phyloP scores from a whole-genome alignment of 2,888 invertebrate species.

The Xiphydria camelus region DNA sequence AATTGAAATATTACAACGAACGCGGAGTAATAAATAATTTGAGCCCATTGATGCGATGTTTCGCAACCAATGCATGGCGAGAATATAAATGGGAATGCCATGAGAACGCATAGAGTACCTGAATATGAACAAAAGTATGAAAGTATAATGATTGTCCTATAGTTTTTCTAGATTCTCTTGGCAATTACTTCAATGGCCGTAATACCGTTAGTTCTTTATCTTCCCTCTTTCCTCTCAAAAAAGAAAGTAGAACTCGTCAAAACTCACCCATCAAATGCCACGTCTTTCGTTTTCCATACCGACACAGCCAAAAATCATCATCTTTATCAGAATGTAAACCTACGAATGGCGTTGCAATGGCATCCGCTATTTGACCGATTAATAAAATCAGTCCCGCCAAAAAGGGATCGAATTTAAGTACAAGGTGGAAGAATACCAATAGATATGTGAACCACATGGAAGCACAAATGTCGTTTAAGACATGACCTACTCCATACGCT shows the following conservation, averaged over 20 bases:
- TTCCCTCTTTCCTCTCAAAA: too few relatives aligned
- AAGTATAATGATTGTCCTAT: background rate
- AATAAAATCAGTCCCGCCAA: conserved; percentile 69
- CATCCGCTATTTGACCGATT: conserved; percentile 85
- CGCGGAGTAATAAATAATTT: conserved; percentile 74
- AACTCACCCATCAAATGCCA: conserved; percentile 86
- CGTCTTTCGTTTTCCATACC: conserved; percentile 80
- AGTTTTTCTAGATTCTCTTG: too few relatives aligned
- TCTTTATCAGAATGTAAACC: conserved; percentile 81
- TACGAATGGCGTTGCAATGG: conserved; percentile 83
- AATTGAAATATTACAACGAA: conserved; percentile 87
- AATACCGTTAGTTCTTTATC: too few relatives aligned
- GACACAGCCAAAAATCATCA: conserved; percentile 67
- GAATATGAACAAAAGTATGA: conserved; percentile 38
- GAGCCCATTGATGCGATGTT: conserved; percentile 67
- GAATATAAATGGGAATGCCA: conserved; percentile 88
- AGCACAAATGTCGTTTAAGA: conserved; percentile 89
- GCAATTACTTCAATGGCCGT: too few relatives aligned
- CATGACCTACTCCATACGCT: conserved; percentile 80
- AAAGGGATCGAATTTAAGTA: conserved; percentile 58
- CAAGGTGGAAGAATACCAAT: conserved; percentile 76
- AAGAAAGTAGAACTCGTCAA: conserved; percentile 2
- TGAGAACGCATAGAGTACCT: conserved; percentile 76
- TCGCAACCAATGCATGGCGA: conserved; percentile 73
- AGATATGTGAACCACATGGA: conserved; percentile 95